Evolutionary conservation across 2,113 vertebrate species (phyloP), one percentile per base, ranked within the genome.

Genomic region (Xyrauchen texanus): DNA sequence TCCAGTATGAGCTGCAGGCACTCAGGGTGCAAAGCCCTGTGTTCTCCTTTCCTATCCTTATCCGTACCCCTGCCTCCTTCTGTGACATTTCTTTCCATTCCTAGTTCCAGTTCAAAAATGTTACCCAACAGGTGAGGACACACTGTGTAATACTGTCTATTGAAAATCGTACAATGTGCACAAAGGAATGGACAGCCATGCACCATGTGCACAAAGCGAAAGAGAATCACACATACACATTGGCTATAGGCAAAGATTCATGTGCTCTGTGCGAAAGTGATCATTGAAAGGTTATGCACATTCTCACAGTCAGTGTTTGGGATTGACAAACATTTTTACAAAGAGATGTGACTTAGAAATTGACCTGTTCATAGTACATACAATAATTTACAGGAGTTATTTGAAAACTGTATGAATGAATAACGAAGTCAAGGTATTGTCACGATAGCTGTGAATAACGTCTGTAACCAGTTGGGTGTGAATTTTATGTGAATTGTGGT

Each of bases 131-230:
- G 68, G 72, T 84, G 77, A 34, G 86, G 81, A 75, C 76, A 86
- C 69, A 86, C 86, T 89, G 88, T 89, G 70, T 83, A 85, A 82
- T 84, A 78, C 85, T 87, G 87, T 86, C 88, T 84, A 85, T 86
- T 82, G 89, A 83, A 89, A 87, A 88, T 85, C 90, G 89, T 86
- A 83, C 89, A 90, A 90, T 91, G 89, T 90, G 88, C 70, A 89
- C 84, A 74, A 78, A 53, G 64, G 90, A 57, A 68, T 12, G 85
- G 81, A 16, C 82, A 74, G 64, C 80, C 80, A 62, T 74, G 21
- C 80, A 78, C 80, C 10, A n/a, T 63, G 82, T 79, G 82, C 70
- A 71, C 67, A 42, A 67, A 77, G 21, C 21, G 21, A 34, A 34
- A 34, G 78, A 82, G 67, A 74, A 76, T 68, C 77, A 72, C 84